These are phyloP conservation scores for Catostomus latipinnis DNA, from an alignment of 2,797 vertebrate species.

Conservation along the genomic window DNA sequence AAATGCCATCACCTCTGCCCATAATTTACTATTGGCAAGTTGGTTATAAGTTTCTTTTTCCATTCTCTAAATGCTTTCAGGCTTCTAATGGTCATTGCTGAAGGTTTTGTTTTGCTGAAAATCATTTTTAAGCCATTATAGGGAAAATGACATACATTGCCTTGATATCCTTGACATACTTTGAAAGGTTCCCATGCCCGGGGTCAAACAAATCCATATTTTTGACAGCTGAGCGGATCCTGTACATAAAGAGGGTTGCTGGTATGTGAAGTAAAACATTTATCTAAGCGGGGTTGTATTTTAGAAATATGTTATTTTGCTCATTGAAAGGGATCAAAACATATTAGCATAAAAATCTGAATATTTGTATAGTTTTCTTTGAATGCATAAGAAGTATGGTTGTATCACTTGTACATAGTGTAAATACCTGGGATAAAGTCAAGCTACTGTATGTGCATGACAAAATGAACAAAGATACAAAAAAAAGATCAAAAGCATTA, in stretches of 20 bases:
- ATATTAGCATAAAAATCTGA: constrained; percentile 96
- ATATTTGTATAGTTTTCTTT: constrained; percentile 99
- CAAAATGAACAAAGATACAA: constrained; percentile 94
- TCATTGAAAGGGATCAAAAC: constrained; percentile 97
- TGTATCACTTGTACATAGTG: constrained; percentile 99
- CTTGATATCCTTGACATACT: constrained; percentile 95
- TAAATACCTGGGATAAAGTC: constrained; percentile 96
- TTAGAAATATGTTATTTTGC: constrained; percentile 98
- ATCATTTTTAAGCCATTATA: constrained; percentile 87
- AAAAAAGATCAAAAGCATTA: constrained; percentile 95
- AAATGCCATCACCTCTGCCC: constrained; percentile 8
- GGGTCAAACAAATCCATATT: constrained; percentile 98
- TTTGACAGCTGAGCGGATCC: constrained; percentile 96
- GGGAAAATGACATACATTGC: constrained; percentile 94
- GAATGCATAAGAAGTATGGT: constrained; percentile 97
- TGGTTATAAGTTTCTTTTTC: constrained; percentile 26
- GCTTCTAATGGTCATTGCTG: constrained; percentile 75
- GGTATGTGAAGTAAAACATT: constrained; percentile 87
- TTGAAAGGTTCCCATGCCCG: constrained; percentile 87
- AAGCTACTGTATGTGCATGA: constrained; percentile 96
- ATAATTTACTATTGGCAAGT: constrained; percentile 27
- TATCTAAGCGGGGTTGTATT: constrained; percentile 99
- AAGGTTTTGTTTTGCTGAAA: constrained; percentile 78
- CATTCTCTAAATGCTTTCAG: constrained; percentile 65
- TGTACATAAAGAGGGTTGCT: constrained; percentile 97